phyloP scores from a whole-genome alignment of 1,140 invertebrate species.

The Scaptomyza hsui region DNA sequence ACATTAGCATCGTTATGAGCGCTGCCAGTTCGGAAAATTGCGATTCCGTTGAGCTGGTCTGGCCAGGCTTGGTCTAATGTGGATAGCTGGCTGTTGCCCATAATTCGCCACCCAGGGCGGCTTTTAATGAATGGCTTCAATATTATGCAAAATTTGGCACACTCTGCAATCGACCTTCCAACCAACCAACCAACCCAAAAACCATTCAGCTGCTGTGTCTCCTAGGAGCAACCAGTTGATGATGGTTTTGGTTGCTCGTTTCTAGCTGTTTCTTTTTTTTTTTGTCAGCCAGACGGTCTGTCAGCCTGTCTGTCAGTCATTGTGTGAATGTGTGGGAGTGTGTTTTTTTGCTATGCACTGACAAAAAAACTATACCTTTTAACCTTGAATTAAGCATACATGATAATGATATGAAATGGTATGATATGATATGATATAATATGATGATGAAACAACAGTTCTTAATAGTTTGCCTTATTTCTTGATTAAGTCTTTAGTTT shows the following conservation, averaged over 20 bases:
- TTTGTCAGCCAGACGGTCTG: neutral
- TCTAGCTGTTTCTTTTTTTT: neutral
- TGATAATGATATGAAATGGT: too few species aligned
- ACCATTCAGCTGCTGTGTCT: neutral
- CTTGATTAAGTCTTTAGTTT: too few species aligned
- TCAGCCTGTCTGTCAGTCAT: neutral
- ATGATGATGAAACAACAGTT: too few species aligned
- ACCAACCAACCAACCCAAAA: neutral
- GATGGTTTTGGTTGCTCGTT: neutral
- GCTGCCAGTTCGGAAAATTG: slow-evolving; percentile 61
- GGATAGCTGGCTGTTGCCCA: slow-evolving; percentile 27
- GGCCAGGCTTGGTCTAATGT: neutral
- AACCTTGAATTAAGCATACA: too few species aligned
- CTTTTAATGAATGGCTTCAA: slow-evolving; percentile 69
- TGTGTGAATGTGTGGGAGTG: slow-evolving; percentile 9
- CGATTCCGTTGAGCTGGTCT: slow-evolving; percentile 23
- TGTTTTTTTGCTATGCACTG: neutral
- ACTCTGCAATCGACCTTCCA: slow-evolving; percentile 22
- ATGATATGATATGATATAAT: too few species aligned
- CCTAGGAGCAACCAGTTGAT: slow-evolving; percentile 5
- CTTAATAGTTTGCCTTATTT: too few species aligned
- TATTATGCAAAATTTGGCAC: slow-evolving; percentile 66
- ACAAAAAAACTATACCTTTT: too few species aligned
- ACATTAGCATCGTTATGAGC: slow-evolving; percentile 72
- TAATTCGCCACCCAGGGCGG: slow-evolving; percentile 46